Percentiles rank a stretch among this genome's conserved stretches.
Evolutionary conservation across 1,140 invertebrate genomes (phyloP).

Genomic region (Bombus vancouverensis): DNA sequence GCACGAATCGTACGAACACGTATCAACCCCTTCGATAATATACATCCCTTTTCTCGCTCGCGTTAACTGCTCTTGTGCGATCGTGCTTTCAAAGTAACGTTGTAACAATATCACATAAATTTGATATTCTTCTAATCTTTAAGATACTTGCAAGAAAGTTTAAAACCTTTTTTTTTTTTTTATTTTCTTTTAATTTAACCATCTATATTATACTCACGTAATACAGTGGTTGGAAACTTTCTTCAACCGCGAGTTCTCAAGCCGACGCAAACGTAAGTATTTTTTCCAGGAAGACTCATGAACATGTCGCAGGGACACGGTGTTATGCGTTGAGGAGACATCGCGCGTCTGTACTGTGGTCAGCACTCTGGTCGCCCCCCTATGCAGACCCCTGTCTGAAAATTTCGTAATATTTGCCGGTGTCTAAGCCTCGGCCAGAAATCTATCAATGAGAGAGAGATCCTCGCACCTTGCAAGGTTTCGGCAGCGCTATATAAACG

Average conservation of each 20-base stretch:
- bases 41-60: neutral
- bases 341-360: conserved; percentile 15
- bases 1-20: neutral
- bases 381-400: conserved; percentile 37
- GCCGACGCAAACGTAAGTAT: neutral
- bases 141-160: neutral
- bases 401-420: conserved; percentile 49
- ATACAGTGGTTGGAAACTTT: neutral
- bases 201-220: conserved; percentile 41
- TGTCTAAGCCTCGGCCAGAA: conserved; percentile 52
- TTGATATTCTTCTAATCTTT: neutral
- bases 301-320: conserved; percentile 8
- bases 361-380: conserved; percentile 4
- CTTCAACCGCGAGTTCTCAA: conserved; percentile 3
- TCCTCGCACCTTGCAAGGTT: conserved; percentile 54
- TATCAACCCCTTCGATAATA: neutral
- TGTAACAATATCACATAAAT: neutral
- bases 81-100: neutral
- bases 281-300: neutral
- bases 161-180: neutral
- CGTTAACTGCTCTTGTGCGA: too few species aligned
- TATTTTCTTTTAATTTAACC: neutral
- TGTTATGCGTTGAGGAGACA: conserved; percentile 29
- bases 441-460: conserved; percentile 63
- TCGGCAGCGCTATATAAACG: conserved; percentile 65